phyloP scores from a whole-genome alignment of 2,888 invertebrate genomes.

The Venusia cambrica region DNA sequence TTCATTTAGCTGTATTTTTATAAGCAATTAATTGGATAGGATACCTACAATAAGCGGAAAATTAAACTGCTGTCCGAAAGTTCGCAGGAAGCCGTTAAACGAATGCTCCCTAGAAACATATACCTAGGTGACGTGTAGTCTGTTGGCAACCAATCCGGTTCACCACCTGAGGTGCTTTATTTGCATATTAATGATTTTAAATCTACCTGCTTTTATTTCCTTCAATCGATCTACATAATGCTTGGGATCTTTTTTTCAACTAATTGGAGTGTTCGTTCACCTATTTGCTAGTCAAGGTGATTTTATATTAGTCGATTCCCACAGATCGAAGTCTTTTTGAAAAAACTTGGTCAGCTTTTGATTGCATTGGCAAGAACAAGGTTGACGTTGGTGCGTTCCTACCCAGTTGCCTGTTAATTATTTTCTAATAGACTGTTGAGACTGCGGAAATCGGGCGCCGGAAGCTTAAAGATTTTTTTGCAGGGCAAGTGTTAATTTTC shows the following conservation, averaged over 20 bases:
- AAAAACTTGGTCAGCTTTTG: too few relatives aligned
- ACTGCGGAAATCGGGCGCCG: too few relatives aligned
- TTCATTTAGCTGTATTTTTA: too few relatives aligned
- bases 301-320: too few relatives aligned
- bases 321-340: too few relatives aligned
- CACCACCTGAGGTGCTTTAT: conserved; percentile 69
- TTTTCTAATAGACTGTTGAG: too few relatives aligned
- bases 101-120: conserved; percentile 42
- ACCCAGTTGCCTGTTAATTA: too few relatives aligned
- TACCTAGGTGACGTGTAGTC: conserved; percentile 70
- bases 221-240: conserved; percentile 28
- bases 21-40: too few relatives aligned
- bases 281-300: conserved; percentile 13
- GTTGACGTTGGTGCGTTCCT: too few relatives aligned
- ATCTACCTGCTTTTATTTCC: conserved; percentile 57
- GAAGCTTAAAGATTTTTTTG: too few relatives aligned
- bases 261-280: conserved; percentile 25
- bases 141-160: conserved; percentile 74
- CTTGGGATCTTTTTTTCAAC: conserved; percentile 38
- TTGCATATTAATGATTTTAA: conserved; percentile 67
- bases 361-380: too few relatives aligned
- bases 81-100: conserved; percentile 46
- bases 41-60: conserved; percentile 17
- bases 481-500: too few relatives aligned
- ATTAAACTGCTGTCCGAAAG: conserved; percentile 29